Evolutionary conservation across 2,113 vertebrate species (phyloP).

Genomic region (Tachysurus fulvidraco): DNA sequence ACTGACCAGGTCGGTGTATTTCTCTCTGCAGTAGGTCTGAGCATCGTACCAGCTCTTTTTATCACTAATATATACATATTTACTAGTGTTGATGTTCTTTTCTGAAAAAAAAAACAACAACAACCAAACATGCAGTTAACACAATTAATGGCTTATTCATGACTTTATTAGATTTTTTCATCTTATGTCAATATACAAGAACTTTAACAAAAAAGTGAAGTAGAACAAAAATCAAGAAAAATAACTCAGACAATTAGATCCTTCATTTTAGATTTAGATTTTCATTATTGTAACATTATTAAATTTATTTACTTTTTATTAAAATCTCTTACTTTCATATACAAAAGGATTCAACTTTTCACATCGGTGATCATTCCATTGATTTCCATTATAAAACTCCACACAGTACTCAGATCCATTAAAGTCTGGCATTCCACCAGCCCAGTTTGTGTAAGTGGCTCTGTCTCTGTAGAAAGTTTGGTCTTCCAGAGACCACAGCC

Average conservation of each 20-base stretch:
- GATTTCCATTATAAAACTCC: too few species aligned
- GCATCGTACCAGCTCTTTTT: neutral
- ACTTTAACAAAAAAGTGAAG: neutral
- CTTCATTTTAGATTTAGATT: neutral
- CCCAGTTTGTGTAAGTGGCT: neutral
- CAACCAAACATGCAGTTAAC: too few species aligned
- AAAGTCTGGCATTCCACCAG: neutral
- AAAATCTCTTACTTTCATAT: neutral
- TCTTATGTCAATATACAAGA: neutral
- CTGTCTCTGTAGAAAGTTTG: neutral
- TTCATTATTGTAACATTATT: neutral
- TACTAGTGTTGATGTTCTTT: neutral
- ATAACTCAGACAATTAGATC: neutral
- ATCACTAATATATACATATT: neutral
- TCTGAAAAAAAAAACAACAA: neutral
- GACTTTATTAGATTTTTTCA: neutral
- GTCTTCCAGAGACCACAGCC: too few species aligned
- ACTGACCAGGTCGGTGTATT: neutral
- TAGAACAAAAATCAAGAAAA: neutral
- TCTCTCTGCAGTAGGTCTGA: slow-evolving; percentile 1
- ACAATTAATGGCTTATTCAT: neutral
- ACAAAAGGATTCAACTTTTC: neutral
- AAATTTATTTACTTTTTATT: too few species aligned
- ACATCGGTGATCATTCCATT: neutral
- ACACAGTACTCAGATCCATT: neutral